Percentiles rank a stretch among this genome's conserved stretches.
Evolutionary conservation across 2,113 vertebrate genomes (phyloP).

Genomic region (Herpetotheres cachinnans): DNA sequence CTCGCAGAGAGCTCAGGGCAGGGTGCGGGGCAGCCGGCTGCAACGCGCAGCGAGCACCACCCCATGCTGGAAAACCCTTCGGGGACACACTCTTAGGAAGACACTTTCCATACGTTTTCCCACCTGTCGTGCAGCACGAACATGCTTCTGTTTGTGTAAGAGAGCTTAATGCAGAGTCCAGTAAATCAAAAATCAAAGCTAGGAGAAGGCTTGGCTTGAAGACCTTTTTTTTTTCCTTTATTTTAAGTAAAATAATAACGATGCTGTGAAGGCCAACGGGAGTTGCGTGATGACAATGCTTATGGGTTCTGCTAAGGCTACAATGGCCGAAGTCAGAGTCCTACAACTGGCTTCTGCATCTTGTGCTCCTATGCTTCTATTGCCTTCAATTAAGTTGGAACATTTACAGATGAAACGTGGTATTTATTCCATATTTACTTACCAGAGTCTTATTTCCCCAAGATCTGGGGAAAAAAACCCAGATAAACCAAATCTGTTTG

Average conservation of each 20-base stretch:
- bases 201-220: neutral
- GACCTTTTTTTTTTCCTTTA: neutral
- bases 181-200: neutral
- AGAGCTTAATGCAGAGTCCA: neutral
- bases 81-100: too few species aligned
- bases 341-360: neutral
- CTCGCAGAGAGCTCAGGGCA: neutral
- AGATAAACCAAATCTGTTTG: neutral
- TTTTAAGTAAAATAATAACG: neutral
- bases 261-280: neutral
- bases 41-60: too few species aligned
- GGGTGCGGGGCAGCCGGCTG: neutral
- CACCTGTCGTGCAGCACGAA: neutral
- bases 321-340: neutral
- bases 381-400: neutral
- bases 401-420: neutral
- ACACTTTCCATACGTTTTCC: neutral
- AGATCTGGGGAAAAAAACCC: neutral
- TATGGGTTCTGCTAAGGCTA: neutral
- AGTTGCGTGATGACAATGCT: neutral
- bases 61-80: rapidly evolving
- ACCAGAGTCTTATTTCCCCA: neutral
- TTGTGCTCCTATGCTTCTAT: neutral
- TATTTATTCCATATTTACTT: neutral
- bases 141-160: neutral